Percentiles rank a stretch among this genome's conserved stretches.
phyloP scores from a whole-genome alignment of 1,140 invertebrate genomes.

The Hetaerina americana region DNA sequence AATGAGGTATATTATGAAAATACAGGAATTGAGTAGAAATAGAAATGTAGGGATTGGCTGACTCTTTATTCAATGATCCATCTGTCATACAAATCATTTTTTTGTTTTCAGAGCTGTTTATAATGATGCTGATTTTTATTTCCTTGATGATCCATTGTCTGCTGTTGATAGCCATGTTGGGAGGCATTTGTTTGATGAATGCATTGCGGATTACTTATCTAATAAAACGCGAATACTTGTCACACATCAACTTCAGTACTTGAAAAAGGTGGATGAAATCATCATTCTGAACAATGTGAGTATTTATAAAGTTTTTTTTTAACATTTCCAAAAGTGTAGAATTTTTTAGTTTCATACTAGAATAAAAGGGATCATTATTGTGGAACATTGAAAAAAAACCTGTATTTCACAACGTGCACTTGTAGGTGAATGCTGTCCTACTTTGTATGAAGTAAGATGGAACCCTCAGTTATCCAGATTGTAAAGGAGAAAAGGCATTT shows the following conservation, averaged over 20 bases:
- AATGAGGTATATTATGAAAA: slow-evolving; percentile 27
- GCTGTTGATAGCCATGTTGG: slow-evolving; percentile 73
- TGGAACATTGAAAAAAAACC: too few relatives aligned
- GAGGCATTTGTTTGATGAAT: slow-evolving; percentile 62
- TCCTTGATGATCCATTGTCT: slow-evolving; percentile 70
- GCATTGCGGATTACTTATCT: slow-evolving; percentile 48
- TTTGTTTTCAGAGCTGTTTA: slow-evolving; percentile 35
- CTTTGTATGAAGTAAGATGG: too few relatives aligned
- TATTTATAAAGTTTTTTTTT: too few relatives aligned
- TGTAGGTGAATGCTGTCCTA: too few relatives aligned
- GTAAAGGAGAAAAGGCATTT: too few relatives aligned
- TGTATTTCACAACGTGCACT: too few relatives aligned
- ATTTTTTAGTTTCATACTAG: too few relatives aligned
- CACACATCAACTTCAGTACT: slow-evolving; percentile 75
- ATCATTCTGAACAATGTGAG: slow-evolving; percentile 60
- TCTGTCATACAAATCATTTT: background rate
- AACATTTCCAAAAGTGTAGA: too few relatives aligned
- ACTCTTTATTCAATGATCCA: slow-evolving; percentile 14
- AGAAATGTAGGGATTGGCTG: slow-evolving; percentile 15
- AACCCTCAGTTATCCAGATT: too few relatives aligned
- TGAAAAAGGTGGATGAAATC: slow-evolving; percentile 60
- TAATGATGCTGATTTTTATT: slow-evolving; percentile 54
- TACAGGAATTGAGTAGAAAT: slow-evolving; percentile 26
- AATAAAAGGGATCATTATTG: too few relatives aligned
- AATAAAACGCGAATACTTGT: slow-evolving; percentile 66